A percentile compares a stretch with the other conserved stretches of the same genome.
These are phyloP conservation scores for Falcunculus frontatus DNA, from an alignment of 2,113 vertebrate genomes.

Conservation along the genomic window DNA sequence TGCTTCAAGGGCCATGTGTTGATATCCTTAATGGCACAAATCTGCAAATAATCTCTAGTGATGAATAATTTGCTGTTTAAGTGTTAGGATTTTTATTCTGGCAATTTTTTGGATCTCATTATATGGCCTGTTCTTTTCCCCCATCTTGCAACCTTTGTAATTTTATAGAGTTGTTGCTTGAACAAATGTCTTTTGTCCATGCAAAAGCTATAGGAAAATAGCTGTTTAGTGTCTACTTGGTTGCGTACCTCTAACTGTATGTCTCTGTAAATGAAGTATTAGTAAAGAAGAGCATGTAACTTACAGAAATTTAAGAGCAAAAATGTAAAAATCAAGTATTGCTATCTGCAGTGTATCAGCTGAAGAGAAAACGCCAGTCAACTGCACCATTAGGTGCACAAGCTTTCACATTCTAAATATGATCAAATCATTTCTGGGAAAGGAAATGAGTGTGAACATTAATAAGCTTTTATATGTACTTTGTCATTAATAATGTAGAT, in stretches of 20 bases:
- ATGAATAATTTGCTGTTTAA: not conserved
- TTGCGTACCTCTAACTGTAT: not conserved
- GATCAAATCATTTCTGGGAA: not conserved
- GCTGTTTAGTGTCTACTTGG: not conserved
- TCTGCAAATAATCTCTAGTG: not conserved
- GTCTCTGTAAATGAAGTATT: not conserved
- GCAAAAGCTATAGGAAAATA: not conserved
- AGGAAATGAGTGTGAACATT: not conserved
- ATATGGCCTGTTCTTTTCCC: not conserved
- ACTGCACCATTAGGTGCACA: not conserved
- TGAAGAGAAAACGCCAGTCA: not conserved
- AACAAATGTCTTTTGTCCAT: not conserved
- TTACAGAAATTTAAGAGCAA: not conserved
- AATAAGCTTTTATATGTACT: not conserved
- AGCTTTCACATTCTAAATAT: not conserved
- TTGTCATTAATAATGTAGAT: not conserved
- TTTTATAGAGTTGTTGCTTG: not conserved
- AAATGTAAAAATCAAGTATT: not conserved
- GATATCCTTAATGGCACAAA: not conserved
- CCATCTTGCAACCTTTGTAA: not conserved
- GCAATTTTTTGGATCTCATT: not conserved
- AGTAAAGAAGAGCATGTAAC: not conserved
- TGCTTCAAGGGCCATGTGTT: not conserved
- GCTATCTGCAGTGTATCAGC: not conserved
- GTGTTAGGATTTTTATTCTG: not conserved